Percentiles rank a stretch among this genome's conserved stretches.
These are phyloP conservation scores for Polyergus mexicanus DNA, from an alignment of 1,140 invertebrate genomes.

Conservation along the genomic window DNA sequence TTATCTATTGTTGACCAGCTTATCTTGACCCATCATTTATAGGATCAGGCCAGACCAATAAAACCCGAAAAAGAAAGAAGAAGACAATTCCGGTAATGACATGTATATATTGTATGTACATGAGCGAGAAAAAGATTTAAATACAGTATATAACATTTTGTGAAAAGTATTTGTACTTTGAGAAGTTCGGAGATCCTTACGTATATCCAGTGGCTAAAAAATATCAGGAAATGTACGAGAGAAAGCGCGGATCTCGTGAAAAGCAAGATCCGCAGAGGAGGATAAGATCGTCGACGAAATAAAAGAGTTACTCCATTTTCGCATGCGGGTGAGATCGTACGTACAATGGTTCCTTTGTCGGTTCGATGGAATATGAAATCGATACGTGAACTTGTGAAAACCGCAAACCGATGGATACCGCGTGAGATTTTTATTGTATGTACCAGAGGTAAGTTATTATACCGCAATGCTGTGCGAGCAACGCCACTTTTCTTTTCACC, in stretches of 20 bases:
- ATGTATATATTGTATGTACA: not conserved
- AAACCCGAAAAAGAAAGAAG: too few relatives aligned
- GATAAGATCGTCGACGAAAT: slow-evolving; percentile 65
- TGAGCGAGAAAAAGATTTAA: not conserved
- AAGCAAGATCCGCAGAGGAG: slow-evolving; percentile 34
- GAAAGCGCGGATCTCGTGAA: slow-evolving; percentile 24
- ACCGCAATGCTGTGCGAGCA: slow-evolving; percentile 36
- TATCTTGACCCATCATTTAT: too few relatives aligned
- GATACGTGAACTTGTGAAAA: slow-evolving; percentile 68
- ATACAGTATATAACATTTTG: not conserved
- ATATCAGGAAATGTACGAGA: slow-evolving; percentile 6
- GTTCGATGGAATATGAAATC: slow-evolving; percentile 75
- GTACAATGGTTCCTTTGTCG: slow-evolving; percentile 67
- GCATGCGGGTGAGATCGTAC: slow-evolving; percentile 54
- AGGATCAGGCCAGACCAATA: too few relatives aligned
- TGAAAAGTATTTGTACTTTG: not conserved
- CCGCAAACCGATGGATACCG: slow-evolving; percentile 40
- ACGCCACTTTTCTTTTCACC: not conserved
- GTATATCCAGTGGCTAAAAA: slow-evolving; percentile 18
- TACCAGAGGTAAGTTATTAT: slow-evolving; percentile 66
- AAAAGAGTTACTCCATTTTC: slow-evolving; percentile 67
- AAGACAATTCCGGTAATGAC: not conserved
- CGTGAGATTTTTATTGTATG: slow-evolving; percentile 62
- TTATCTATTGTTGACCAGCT: too few relatives aligned
- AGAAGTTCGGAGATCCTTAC: not conserved